Conservation (phyloP, 2,113 vertebrate genomes). For the Thryonomys swinderianus region DNA sequence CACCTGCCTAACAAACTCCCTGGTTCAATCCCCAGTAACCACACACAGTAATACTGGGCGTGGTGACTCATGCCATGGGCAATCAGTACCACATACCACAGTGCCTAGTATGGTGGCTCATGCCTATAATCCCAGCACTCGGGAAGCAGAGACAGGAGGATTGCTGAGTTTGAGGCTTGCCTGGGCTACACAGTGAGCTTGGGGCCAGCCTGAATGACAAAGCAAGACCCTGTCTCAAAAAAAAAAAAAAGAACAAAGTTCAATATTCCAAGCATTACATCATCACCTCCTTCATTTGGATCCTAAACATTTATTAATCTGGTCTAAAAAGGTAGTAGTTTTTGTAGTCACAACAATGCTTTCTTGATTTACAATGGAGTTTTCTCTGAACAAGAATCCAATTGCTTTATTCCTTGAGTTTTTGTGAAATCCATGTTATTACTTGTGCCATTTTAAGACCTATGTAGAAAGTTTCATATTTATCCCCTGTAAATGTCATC, state of each 20-base stretch:
- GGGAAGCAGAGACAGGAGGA: no score
- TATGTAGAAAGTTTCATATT: conserved; percentile 66
- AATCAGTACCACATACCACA: no score
- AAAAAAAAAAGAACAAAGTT: neutral
- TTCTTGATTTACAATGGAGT: neutral
- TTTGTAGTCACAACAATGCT: neutral
- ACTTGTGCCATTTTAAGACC: conserved; percentile 49
- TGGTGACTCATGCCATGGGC: no score
- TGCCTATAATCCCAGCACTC: no score
- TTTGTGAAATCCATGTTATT: conserved; percentile 21
- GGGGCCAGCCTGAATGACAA: no score
- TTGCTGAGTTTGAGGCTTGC: no score
- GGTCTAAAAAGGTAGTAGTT: neutral
- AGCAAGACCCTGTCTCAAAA: no score
- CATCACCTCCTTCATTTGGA: neutral
- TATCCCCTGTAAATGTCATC: conserved; percentile 62
- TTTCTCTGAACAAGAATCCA: neutral
- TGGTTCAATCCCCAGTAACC: no score
- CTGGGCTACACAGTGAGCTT: no score
- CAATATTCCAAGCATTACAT: neutral
- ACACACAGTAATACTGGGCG: no score
- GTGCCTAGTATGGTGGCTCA: no score
- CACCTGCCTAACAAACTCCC: no score
- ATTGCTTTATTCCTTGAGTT: neutral
- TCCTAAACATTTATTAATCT: neutral